Evolutionary conservation across 1,140 invertebrate genomes (phyloP).

Genomic region (Helicoverpa armigera): DNA sequence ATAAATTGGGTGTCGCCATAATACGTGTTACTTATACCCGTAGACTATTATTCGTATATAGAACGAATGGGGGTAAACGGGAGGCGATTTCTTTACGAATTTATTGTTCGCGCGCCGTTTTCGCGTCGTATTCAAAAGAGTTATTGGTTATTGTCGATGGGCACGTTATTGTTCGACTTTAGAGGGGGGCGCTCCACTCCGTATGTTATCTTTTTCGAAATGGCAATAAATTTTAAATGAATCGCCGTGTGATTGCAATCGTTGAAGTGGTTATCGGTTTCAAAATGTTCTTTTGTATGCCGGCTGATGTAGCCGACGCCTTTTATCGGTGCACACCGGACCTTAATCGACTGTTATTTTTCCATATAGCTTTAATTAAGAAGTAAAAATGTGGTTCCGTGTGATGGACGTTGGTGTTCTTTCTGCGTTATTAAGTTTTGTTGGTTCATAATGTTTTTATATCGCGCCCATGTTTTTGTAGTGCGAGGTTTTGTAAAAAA

Average conservation of each 20-base stretch:
- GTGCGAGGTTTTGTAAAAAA: neutral
- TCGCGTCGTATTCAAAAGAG: slow-evolving; percentile 56
- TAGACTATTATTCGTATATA: slow-evolving; percentile 43
- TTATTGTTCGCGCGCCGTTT: slow-evolving; percentile 59
- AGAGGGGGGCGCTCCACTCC: slow-evolving; percentile 47
- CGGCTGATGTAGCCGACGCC: slow-evolving; percentile 36
- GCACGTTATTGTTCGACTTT: slow-evolving; percentile 55
- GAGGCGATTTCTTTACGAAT: slow-evolving; percentile 53
- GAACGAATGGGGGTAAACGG: slow-evolving; percentile 41
- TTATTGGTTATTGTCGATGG: slow-evolving; percentile 60
- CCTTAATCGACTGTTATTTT: slow-evolving; percentile 40
- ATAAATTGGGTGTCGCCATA: slow-evolving; percentile 59
- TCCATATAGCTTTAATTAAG: slow-evolving; percentile 45
- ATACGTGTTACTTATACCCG: slow-evolving; percentile 49
- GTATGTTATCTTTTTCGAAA: slow-evolving; percentile 58
- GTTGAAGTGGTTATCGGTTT: slow-evolving; percentile 57
- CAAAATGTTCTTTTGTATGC: slow-evolving; percentile 45
- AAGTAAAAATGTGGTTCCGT: slow-evolving; percentile 28
- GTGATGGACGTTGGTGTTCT: slow-evolving; percentile 18
- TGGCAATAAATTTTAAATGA: slow-evolving; percentile 62
- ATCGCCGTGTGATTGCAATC: slow-evolving; percentile 58
- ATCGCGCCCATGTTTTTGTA: neutral
- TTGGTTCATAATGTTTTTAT: slow-evolving; percentile 34
- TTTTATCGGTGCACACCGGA: slow-evolving; percentile 38
- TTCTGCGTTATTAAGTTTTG: slow-evolving; percentile 14